These are phyloP conservation scores for Cephalopterus ornatus DNA, from an alignment of 2,113 vertebrate species.

Conservation along the genomic window DNA sequence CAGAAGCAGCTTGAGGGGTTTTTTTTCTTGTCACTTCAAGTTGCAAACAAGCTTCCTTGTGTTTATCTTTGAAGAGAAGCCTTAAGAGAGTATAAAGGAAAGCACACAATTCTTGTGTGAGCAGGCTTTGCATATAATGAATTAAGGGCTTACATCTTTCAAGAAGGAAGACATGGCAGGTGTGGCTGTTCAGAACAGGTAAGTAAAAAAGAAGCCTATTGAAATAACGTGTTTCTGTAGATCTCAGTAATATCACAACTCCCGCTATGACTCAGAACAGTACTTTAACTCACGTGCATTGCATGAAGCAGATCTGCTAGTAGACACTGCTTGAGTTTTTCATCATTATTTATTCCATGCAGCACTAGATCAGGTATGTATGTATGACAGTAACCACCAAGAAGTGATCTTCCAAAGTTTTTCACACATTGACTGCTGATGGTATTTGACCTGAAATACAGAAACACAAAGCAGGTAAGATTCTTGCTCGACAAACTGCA, in stretches of 20 bases:
- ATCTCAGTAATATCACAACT: not conserved
- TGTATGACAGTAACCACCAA: slow-evolving; percentile 84
- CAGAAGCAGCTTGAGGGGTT: not conserved
- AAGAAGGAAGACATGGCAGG: not conserved
- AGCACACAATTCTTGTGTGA: not conserved
- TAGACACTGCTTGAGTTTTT: slow-evolving; percentile 80
- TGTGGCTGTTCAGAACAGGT: not conserved
- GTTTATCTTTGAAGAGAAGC: not conserved
- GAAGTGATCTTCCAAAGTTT: slow-evolving; percentile 84
- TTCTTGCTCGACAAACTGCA: not conserved
- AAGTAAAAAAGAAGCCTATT: not conserved
- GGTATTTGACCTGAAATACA: slow-evolving; percentile 74
- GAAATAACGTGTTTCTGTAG: not conserved
- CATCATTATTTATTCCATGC: slow-evolving; percentile 80
- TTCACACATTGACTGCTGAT: slow-evolving; percentile 76
- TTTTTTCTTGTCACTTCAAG: not conserved
- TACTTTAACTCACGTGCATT: slow-evolving; percentile 76
- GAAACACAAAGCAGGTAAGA: not conserved
- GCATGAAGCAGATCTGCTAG: slow-evolving; percentile 80
- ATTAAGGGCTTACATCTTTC: not conserved
- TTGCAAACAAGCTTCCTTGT: not conserved
- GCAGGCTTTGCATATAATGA: not conserved
- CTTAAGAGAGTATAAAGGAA: not conserved
- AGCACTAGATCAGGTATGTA: slow-evolving; percentile 87
- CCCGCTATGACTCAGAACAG: not conserved